phyloP scores from a whole-genome alignment of 2,113 vertebrate species.

The Arvicanthis niloticus region DNA sequence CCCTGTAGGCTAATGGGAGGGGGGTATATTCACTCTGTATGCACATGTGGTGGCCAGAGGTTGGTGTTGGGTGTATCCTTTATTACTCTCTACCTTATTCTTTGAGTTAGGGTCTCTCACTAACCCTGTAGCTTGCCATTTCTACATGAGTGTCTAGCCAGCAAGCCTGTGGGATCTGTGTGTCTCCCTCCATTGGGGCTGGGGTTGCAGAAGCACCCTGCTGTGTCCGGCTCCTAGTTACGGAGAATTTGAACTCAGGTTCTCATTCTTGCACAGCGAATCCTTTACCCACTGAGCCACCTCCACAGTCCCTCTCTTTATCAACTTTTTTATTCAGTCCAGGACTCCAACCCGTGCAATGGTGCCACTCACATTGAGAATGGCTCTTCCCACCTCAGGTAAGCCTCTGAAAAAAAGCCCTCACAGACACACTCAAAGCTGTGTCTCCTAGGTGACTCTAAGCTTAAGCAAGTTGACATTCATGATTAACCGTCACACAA shows the following conservation, averaged over 20 bases:
- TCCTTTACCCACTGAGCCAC: background rate
- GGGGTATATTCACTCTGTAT: background rate
- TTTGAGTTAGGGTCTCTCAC: background rate
- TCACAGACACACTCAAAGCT: background rate
- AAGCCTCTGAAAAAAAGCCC: background rate
- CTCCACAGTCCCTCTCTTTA: background rate
- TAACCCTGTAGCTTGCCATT: background rate
- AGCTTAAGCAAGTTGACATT: background rate
- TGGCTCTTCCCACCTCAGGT: background rate
- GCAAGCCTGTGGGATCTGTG: background rate
- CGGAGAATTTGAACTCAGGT: background rate
- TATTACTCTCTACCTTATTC: background rate
- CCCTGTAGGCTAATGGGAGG: no score
- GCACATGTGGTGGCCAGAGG: background rate
- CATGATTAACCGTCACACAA: background rate
- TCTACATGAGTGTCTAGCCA: background rate
- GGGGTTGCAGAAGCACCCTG: background rate
- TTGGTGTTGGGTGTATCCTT: background rate
- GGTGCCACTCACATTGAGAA: background rate
- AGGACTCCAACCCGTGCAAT: background rate
- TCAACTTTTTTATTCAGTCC: background rate
- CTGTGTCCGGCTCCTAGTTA: background rate
- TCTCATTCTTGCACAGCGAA: background rate
- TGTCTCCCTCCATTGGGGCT: background rate
- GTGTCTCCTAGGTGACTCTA: background rate